Evolutionary conservation across 1,140 invertebrate genomes (phyloP).

Genomic region (Cherax quadricarinatus): DNA sequence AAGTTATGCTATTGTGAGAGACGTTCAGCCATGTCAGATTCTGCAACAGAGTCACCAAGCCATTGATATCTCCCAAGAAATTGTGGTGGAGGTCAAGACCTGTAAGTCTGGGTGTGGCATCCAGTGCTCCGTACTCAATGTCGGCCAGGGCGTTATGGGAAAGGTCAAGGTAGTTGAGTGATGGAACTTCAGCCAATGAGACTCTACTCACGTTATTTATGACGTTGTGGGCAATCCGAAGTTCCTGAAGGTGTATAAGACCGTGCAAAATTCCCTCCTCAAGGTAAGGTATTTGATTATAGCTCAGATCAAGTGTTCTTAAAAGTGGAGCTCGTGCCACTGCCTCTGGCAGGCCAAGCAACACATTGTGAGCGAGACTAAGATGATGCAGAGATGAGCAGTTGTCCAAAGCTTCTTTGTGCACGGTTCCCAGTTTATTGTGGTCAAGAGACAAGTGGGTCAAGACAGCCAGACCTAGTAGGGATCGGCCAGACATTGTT

Average conservation of each 20-base stretch:
- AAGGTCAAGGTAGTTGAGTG: constrained; percentile 90
- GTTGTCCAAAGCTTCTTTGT: constrained; percentile 82
- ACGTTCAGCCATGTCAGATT: constrained; percentile 90
- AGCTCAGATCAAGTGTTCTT: constrained; percentile 90
- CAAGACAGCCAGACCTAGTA: constrained; percentile 87
- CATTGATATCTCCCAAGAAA: constrained; percentile 90
- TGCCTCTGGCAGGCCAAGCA: constrained; percentile 89
- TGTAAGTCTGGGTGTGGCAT: constrained; percentile 86
- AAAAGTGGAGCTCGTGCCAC: constrained; percentile 87
- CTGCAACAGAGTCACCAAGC: constrained; percentile 87
- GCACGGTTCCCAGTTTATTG: constrained; percentile 84
- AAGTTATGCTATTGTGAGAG: constrained; percentile 90
- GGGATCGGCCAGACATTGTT: constrained; percentile 79
- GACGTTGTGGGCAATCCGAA: constrained; percentile 92
- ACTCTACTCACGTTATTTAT: constrained; percentile 88
- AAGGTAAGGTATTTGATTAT: constrained; percentile 88
- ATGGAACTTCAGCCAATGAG: constrained; percentile 84
- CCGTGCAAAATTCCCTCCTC: constrained; percentile 88
- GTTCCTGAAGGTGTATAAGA: constrained; percentile 86
- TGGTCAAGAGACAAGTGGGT: constrained; percentile 87
- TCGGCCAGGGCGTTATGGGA: constrained; percentile 88
- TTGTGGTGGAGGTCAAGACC: constrained; percentile 92
- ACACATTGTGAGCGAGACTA: constrained; percentile 91
- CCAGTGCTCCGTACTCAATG: constrained; percentile 90
- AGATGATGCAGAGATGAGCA: constrained; percentile 90